Evolutionary conservation across 2,113 vertebrate genomes (phyloP), one percentile per base, ranked within the genome.

Genomic region (Sula dactylatra): DNA sequence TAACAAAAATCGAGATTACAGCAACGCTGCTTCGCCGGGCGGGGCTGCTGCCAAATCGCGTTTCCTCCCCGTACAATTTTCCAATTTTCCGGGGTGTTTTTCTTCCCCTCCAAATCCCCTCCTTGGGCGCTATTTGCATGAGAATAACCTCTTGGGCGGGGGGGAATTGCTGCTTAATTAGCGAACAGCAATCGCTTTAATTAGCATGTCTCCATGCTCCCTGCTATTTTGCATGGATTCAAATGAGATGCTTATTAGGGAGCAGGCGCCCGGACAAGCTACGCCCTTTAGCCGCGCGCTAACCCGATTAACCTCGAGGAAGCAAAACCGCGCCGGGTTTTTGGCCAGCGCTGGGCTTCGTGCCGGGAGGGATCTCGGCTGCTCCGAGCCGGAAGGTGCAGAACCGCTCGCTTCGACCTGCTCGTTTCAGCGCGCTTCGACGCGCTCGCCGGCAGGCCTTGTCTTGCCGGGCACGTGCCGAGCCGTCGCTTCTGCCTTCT

Each of bases 101-200:
- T 44, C 56, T 58, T 17, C 62, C 73, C 77, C 24, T 55, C n/a
- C 29, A 11, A n/a, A 59, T 62, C 54, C 55, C n/a, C 52, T 52
- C 36, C 44, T 90, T 7, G 4, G 47, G 22, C 1, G 10, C 66
- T 59, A 98, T 98, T 98, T 98, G 97, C 98, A 98, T 98, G 93
- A 98, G 80, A 98, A 98, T 97, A 67, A 61, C 87, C 95, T 95
- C 94, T 98, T 92, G 64, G 96, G n/a, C n/a, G 96, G 38, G 50
- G 90, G 80, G 98, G 34, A 97, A 98, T 98, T 98, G 98, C 98
- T 97, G 98, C 98, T 98, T 98, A 98, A 98, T 98, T 98, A 98
- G 98, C 89, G 97, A 98, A 96, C 97, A 97, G 98, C 98, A 98
- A 97, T 98, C 96, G 21, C 96, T 97, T 98, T 98, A 98, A 98